Evolutionary conservation across 2,113 vertebrate species (phyloP).

Genomic region (Electrona antarctica): DNA sequence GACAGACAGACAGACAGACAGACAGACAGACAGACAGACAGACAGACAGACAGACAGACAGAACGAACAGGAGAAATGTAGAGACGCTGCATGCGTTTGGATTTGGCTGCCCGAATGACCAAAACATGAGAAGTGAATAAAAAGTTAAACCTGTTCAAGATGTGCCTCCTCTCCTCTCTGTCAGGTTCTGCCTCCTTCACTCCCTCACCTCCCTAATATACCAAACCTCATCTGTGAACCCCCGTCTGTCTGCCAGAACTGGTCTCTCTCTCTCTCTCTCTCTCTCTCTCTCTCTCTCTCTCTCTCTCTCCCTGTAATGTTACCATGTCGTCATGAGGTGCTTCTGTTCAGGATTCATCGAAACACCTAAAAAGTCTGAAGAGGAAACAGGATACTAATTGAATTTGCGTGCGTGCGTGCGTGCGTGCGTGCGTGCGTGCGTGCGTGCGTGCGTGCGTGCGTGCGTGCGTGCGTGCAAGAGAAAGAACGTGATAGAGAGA

Average conservation of each 20-base stretch:
- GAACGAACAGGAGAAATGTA: conserved; percentile 14
- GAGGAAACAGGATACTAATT: conserved; percentile 54
- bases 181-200: background rate
- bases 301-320: background rate
- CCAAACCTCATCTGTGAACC: no score
- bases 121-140: conserved; percentile 58
- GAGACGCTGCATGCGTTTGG: conserved; percentile 23
- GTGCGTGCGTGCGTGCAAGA: background rate
- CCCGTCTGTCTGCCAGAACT: background rate
- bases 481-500: background rate
- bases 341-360: conserved; percentile 70
- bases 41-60: conserved; percentile 3
- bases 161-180: conserved; percentile 30
- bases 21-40: conserved; percentile 1
- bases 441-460: background rate
- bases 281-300: conserved; percentile 6
- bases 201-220: background rate
- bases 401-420: conserved; percentile 1
- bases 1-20: background rate
- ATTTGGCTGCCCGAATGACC: conserved; percentile 34
- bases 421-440: background rate
- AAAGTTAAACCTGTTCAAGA: conserved; percentile 71
- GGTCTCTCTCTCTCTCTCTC: background rate
- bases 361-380: conserved; percentile 62
- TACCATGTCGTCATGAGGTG: conserved; percentile 33